These are phyloP conservation scores for Clivina fossor DNA, from an alignment of 2,888 invertebrate genomes.

Conservation along the genomic window DNA sequence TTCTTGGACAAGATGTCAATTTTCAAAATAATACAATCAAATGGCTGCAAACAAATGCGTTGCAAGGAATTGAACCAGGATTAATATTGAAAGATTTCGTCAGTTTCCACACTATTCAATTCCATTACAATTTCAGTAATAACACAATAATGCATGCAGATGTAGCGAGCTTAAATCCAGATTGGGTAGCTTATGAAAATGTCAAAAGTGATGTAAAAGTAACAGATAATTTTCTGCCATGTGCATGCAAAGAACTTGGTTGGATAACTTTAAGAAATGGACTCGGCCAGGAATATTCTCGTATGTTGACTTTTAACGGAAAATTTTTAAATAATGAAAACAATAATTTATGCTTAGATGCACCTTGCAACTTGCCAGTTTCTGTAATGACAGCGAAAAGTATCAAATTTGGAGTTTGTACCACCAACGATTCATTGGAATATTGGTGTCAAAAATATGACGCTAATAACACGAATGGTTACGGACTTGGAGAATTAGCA, in stretches of 20 bases:
- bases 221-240: slow-evolving; percentile 8
- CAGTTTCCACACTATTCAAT: slow-evolving; percentile 6
- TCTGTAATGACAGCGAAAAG: slow-evolving; percentile 12
- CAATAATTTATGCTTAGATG: slow-evolving; percentile 12
- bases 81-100: slow-evolving; percentile 12
- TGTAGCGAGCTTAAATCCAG: slow-evolving; percentile 18
- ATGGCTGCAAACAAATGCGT: slow-evolving; percentile 13
- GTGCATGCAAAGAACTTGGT: slow-evolving; percentile 23
- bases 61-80: slow-evolving; percentile 27
- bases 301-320: slow-evolving; percentile 16
- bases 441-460: slow-evolving; percentile 11
- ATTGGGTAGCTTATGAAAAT: slow-evolving; percentile 14
- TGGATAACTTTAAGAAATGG: slow-evolving; percentile 18
- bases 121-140: slow-evolving; percentile 17
- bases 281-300: background rate
- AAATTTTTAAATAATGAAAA: slow-evolving; percentile 2
- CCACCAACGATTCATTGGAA: background rate
- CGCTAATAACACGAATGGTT: background rate
- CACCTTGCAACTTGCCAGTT: slow-evolving; percentile 6
- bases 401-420: slow-evolving; percentile 15
- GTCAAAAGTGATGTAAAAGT: slow-evolving; percentile 2
- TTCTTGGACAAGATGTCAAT: slow-evolving; percentile 12
- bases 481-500: background rate
- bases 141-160: slow-evolving; percentile 17
- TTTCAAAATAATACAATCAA: slow-evolving; percentile 5